Conservation (phyloP, 1,140 invertebrate species). For the Drepana arcuata region DNA sequence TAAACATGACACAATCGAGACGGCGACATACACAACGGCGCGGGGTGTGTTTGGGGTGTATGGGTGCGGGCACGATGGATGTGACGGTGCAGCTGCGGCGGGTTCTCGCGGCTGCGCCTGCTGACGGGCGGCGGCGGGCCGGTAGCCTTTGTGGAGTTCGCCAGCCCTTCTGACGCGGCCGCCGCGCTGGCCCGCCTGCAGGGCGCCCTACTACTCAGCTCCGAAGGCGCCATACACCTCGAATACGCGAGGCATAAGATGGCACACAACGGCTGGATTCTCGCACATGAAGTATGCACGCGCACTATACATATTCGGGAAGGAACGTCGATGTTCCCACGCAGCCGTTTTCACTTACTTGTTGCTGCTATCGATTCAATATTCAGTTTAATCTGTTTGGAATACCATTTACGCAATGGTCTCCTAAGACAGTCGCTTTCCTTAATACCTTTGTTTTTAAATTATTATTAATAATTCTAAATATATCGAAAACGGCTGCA, state of each 20-base stretch:
- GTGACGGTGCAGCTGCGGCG: slow-evolving; percentile 85
- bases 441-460: no score
- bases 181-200: slow-evolving; percentile 93
- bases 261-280: slow-evolving; percentile 76
- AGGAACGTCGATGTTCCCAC: no score
- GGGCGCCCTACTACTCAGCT: slow-evolving; percentile 94
- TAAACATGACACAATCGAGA: slow-evolving; percentile 27
- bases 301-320: slow-evolving; percentile 32
- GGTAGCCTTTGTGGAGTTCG: slow-evolving; percentile 97
- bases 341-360: no score
- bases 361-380: no score
- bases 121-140: slow-evolving; percentile 73
- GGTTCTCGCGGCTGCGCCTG: slow-evolving; percentile 97
- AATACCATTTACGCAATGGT: no score
- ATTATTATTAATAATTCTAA: no score
- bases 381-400: no score
- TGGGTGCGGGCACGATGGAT: slow-evolving; percentile 45
- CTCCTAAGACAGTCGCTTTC: no score
- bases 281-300: slow-evolving; percentile 70
- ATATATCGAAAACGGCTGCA: no score
- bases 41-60: slow-evolving; percentile 20
- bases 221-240: slow-evolving; percentile 96
- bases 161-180: slow-evolving; percentile 90
- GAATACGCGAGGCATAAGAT: slow-evolving; percentile 99
- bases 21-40: neutral